Base-by-base conservation (phyloP, 2,113 vertebrate species). In the Ornithorhynchus anatinus region DNA sequence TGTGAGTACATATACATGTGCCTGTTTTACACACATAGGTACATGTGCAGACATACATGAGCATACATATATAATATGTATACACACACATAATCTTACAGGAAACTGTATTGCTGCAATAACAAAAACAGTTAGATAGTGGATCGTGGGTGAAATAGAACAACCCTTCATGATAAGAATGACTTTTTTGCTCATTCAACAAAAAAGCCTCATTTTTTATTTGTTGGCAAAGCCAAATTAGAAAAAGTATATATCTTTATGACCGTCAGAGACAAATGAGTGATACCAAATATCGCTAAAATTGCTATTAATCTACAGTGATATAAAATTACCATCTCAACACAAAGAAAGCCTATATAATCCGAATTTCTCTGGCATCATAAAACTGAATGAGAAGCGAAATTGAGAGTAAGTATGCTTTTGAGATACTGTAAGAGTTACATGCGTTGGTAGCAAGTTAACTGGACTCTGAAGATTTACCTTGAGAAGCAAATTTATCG, bases 221-320 rank as follows among this genome's bases (percentile, higher is more conserved):
- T 79, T 86, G 76, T 84, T 86, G 75, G 85, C 78, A 89, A 89
- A 89, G 76, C 81, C 64, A 89, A 86, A 88, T 84, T 86, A 84
- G 69, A 85, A 86, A 90, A 54, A 69, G 87, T 83, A 76, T 16
- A 86, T 84, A 77, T 85, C 53, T 87, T 80, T 88, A 82, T 44
- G 48, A 59, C 84, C 67, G 86, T 53, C 77, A 73, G 72, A 84
- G 80, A 89, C 79, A 90, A 92, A 89, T 79, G 31, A 86, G 67
- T 80, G 60, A 75, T 31, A 89, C 84, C 77, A 88, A 90, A 89
- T 89, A 90, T 89, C 82, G 63, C 87, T 87, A 68, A 88, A 86
- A 82, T 83, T 76, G 57, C 31, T 35, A 86, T 85, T 89, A 63
- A 79, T 71, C 82, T 86, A 87, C 84, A 89, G 80, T 70, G 57